Base-by-base conservation (phyloP, 1,140 invertebrate species). In the Araneus ventricosus region DNA sequence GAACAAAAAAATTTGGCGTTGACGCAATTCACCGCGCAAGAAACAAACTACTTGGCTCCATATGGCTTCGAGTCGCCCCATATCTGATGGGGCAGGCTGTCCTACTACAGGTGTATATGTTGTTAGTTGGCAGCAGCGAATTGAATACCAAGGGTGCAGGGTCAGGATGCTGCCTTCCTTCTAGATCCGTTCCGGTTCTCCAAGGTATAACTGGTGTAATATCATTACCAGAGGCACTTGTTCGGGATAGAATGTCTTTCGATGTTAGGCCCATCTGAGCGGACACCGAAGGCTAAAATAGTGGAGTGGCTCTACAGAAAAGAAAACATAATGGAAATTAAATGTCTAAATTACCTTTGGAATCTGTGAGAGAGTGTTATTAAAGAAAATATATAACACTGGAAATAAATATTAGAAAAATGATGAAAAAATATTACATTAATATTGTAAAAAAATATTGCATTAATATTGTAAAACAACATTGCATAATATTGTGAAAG, bases 231-330 rank as follows among this genome's bases (percentile, higher is more conserved):
- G 91, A 93, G 91, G 91, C 91, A 93, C 91, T 93, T 93, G 41
- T 59, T 93, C 59, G 91, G 91, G 82, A 80, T 93, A 92, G 82
- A 92, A 45, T 70, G 30, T 70, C 57, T 87, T 93, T 93, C 91
- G 91, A 93, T 93, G 91, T 93, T 91, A 67, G 34, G 89, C 89
- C 79, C 89, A 61, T 24, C 57, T 30, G 91, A 93, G 84, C 91
- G 24, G 91, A 93, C 91, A 93, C 85, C 91, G 91, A 93, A 93
- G 90, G 91, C 91, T 93, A 93, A 88, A 93, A 93, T 57, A 88
- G 91, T 93, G 91, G 91, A 93, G 34, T 93, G 67, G 91, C 91
- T 93, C 91, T 93, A 67, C 37, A 88, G 87, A 27, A 59, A 82
- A 34, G 22, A 37, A 17, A 39, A 79, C 22, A 41, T 24, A 45